These are phyloP conservation scores for Cyphomyrus plagiostoma DNA, from an alignment of 2,113 vertebrate genomes.

Conservation along the genomic window DNA sequence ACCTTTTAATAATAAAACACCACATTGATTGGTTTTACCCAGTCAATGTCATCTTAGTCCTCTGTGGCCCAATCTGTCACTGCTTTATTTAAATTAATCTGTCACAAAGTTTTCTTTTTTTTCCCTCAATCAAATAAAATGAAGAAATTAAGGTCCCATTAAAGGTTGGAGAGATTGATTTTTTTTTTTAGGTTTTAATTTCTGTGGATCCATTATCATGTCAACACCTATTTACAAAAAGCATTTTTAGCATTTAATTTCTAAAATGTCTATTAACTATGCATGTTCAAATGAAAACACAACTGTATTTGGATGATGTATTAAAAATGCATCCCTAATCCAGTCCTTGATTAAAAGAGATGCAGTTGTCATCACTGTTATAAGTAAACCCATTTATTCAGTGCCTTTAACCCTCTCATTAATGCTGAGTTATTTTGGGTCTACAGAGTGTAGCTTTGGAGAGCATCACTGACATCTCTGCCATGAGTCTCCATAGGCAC, in stretches of 20 bases:
- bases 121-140: not conserved
- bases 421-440: not conserved
- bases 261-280: not conserved
- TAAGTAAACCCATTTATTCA: not conserved
- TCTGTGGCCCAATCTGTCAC: not conserved
- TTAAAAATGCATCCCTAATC: not conserved
- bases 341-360: not conserved
- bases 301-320: not conserved
- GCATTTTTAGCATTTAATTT: not conserved
- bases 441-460: not conserved
- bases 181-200: not conserved
- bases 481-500: not conserved
- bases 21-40: not conserved
- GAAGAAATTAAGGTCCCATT: not conserved
- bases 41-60: not conserved
- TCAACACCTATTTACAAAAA: conserved; percentile 1
- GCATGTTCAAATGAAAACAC: not conserved
- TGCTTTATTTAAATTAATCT: not conserved
- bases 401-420: not conserved
- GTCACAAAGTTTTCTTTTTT: not conserved
- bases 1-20: not conserved
- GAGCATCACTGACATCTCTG: not conserved
- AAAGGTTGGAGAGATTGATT: not conserved
- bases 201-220: not conserved
- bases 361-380: not conserved